Conservation (phyloP, 2,113 vertebrate species). For the Saimiri boliviensis region DNA sequence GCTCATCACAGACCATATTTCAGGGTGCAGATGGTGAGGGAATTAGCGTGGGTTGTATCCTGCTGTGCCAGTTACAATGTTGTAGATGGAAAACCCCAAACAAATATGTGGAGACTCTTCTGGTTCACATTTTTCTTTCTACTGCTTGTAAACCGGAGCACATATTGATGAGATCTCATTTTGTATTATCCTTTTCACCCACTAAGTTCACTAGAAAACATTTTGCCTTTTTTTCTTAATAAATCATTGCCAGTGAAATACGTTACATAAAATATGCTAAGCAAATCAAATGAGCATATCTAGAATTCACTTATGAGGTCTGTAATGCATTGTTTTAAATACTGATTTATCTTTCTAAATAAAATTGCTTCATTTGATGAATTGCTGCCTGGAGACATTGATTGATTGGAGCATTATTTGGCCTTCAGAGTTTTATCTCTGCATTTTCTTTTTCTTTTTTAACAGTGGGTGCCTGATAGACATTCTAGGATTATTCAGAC, state of each 20-base stretch:
- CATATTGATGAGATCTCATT: neutral
- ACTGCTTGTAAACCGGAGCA: neutral
- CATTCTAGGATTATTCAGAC: slow-evolving; percentile 21
- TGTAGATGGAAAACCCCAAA: slow-evolving; percentile 53
- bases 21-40: slow-evolving; percentile 58
- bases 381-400: neutral
- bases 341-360: slow-evolving; percentile 30
- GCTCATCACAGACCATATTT: neutral
- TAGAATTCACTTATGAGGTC: slow-evolving; percentile 17
- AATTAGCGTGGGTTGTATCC: slow-evolving; percentile 32
- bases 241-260: neutral
- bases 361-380: neutral
- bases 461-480: slow-evolving; percentile 43
- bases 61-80: slow-evolving; percentile 42
- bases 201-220: neutral
- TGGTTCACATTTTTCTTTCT: slow-evolving; percentile 37
- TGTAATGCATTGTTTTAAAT: neutral
- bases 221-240: neutral
- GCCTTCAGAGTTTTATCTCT: neutral
- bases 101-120: slow-evolving; percentile 37
- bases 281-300: neutral
- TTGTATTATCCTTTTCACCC: neutral
- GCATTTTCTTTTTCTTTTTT: neutral
- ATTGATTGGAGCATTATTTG: neutral
- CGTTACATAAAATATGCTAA: neutral